Evolutionary conservation across 1,140 invertebrate species (phyloP), one percentile per base, ranked within the genome.

Genomic region (Neelides sp.): DNA sequence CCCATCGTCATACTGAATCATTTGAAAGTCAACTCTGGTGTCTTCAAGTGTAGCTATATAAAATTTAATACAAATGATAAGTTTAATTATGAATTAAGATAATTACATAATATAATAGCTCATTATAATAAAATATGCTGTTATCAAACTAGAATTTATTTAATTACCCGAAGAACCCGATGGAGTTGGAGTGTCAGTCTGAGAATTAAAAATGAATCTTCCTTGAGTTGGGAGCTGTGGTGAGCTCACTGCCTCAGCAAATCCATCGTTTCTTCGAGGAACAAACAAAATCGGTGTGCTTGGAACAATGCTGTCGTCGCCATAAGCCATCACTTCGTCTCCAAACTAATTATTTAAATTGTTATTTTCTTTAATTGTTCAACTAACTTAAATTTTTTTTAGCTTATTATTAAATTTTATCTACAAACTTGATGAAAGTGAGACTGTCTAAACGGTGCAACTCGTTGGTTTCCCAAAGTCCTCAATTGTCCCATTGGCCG

Each of bases 241-340:
- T 0, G 88, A 93, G 66, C 86, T 91, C 8, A 91, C 83, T 47
- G 87, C 85, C 66, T 94, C 89, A 20, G 87, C 85, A 67, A 91
- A 92, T 28, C 85, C 87, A 67, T 93, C 88, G 42, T 75, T 81
- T 59, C 87, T 74, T 48, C 85, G 71, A 3, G 85, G 84, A 24
- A 85, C 78, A 63, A 83, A 86, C 1, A 91, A 66, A 0, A 86
- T 91, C 0, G 87, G 88, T 1, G 87, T 92, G 47, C 85, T 87
- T 4, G 88, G 88, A 12, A 93, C 87, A 57, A 90, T 89, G 45
- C 84, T 82, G 63, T 91, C 87, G 65, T 89, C 87, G 3, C 78
- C 79, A 61, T 88, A 84, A 60, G 80, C 78, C 56, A 32, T 8
- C 28, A 32, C n/a, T 32, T 50, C 55, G 17, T 57, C 55, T 13